These are phyloP conservation scores for Helicoverpa assulta DNA, from an alignment of 2,888 invertebrate species.

Conservation along the genomic window DNA sequence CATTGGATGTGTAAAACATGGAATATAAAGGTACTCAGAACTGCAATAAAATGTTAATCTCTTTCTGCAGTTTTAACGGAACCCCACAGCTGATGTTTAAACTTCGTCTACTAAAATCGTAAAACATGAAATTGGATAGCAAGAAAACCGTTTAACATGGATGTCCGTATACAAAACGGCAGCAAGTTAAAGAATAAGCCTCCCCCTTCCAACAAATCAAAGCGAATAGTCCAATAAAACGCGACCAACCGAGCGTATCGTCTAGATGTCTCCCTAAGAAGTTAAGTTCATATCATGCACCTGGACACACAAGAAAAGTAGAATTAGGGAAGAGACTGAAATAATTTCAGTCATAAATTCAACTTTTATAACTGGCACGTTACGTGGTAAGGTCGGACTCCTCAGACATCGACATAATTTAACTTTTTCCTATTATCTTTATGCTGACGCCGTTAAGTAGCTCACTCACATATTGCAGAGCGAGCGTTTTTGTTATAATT, in stretches of 20 bases:
- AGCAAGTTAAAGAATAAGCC: constrained; percentile 60
- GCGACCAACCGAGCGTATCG: constrained; percentile 71
- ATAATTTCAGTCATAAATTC: constrained; percentile 88
- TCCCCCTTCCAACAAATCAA: constrained; percentile 76
- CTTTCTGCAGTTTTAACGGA: neutral
- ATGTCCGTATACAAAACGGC: constrained; percentile 29
- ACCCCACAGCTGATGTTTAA: neutral
- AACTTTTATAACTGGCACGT: constrained; percentile 85
- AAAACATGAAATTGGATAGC: constrained; percentile 17
- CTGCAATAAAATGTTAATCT: neutral
- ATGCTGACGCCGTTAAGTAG: constrained; percentile 86
- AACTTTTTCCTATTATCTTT: constrained; percentile 90
- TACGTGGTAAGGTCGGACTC: constrained; percentile 69
- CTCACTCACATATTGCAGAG: constrained; percentile 82
- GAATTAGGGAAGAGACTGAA: constrained; percentile 84
- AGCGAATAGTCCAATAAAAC: constrained; percentile 80
- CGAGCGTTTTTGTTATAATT: constrained; percentile 78
- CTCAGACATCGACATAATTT: constrained; percentile 88
- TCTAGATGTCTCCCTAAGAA: constrained; percentile 75
- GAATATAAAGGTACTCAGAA: neutral
- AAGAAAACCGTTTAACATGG: constrained; percentile 22
- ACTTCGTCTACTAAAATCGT: constrained; percentile 2
- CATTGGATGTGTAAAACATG: neutral
- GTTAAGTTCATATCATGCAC: constrained; percentile 85
- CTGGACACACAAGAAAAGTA: constrained; percentile 82